phyloP scores from a whole-genome alignment of 2,888 invertebrate genomes.

The Fragum whitleyi region DNA sequence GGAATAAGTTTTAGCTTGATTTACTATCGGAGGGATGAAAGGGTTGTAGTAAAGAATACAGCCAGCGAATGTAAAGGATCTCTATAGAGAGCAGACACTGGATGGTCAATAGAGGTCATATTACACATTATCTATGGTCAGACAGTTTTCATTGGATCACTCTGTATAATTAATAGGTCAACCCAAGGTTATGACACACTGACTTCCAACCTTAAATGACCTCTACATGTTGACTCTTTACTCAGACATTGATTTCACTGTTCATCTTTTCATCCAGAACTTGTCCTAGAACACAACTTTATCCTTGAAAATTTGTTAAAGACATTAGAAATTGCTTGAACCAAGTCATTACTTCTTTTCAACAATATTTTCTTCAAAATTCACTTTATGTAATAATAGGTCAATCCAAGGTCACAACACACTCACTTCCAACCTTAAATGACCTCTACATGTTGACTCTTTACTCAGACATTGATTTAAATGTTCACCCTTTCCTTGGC shows the following conservation, averaged over 20 bases:
- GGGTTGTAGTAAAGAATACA: too few species aligned
- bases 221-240: not conserved
- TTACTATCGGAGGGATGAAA: too few species aligned
- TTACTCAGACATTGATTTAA: not conserved
- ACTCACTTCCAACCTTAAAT: conserved; percentile 14
- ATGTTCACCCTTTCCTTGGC: too few species aligned
- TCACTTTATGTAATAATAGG: conserved; percentile 8
- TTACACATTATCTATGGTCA: not conserved
- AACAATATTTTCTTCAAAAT: too few species aligned
- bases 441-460: not conserved
- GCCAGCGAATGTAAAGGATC: not conserved
- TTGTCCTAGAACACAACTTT: too few species aligned
- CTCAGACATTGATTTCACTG: not conserved
- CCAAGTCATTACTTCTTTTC: too few species aligned
- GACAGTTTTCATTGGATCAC: conserved; percentile 21
- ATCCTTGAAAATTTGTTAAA: too few species aligned
- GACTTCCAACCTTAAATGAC: conserved; percentile 22
- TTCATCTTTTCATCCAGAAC: too few species aligned
- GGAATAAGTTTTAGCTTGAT: too few species aligned
- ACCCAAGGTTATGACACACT: not conserved
- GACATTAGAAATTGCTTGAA: too few species aligned
- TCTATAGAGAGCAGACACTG: conserved; percentile 4
- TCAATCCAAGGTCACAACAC: conserved; percentile 4
- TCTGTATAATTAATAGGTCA: conserved; percentile 9
- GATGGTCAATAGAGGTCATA: conserved; percentile 5